These are phyloP conservation scores for Dinomys branickii DNA, from an alignment of 2,113 vertebrate genomes.

Conservation along the genomic window DNA sequence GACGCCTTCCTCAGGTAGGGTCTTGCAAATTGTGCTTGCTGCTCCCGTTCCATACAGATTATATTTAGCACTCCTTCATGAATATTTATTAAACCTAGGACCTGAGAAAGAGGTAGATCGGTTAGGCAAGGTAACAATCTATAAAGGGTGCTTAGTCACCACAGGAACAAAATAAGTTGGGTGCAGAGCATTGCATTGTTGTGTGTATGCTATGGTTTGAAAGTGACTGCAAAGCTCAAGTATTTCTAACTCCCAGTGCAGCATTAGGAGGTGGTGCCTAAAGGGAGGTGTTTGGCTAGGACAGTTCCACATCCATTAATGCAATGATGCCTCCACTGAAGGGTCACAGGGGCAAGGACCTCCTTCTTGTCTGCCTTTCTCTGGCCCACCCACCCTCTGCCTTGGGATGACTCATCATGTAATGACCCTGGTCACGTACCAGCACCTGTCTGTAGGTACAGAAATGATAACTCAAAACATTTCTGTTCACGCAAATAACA, in stretches of 20 bases:
- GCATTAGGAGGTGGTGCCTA: background rate
- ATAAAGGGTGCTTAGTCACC: background rate
- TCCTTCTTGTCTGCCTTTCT: background rate
- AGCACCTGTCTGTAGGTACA: background rate
- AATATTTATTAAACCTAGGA: background rate
- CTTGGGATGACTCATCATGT: background rate
- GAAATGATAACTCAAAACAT: background rate
- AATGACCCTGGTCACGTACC: no score
- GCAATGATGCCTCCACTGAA: background rate
- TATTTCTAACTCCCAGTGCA: no score
- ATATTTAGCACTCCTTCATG: background rate
- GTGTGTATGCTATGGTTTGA: background rate
- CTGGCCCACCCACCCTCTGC: background rate
- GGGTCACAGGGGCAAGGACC: rapidly evolving
- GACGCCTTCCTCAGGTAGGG: background rate
- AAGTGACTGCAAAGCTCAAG: background rate
- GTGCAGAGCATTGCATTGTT: background rate
- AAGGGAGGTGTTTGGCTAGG: no score
- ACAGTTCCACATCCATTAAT: no score
- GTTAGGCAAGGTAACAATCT: background rate
- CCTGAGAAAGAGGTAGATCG: background rate
- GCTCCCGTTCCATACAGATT: background rate
- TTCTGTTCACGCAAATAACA: background rate
- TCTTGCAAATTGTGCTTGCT: background rate
- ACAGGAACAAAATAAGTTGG: background rate